phyloP scores from a whole-genome alignment of 2,113 vertebrate genomes.

The Megaceryle maxima region DNA sequence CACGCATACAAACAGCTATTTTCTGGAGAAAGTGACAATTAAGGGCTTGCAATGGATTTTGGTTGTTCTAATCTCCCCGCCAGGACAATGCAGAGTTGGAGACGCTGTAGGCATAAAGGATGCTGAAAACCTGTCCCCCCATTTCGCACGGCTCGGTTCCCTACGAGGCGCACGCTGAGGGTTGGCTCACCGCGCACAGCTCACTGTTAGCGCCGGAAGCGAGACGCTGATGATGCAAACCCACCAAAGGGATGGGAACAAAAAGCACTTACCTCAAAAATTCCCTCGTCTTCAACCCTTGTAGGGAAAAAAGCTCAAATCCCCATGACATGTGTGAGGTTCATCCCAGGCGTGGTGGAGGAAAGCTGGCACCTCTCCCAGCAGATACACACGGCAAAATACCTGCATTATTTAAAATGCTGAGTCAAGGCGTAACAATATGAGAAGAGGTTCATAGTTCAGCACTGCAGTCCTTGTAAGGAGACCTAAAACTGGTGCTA shows the following conservation, averaged over 20 bases:
- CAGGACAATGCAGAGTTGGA: neutral
- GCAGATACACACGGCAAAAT: neutral
- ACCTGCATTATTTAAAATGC: neutral
- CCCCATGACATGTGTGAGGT: accelerated
- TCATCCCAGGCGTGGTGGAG: neutral
- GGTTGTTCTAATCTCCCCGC: conserved; percentile 30
- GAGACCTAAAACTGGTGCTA: neutral
- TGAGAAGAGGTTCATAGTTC: neutral
- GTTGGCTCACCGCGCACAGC: accelerated
- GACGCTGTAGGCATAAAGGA: neutral
- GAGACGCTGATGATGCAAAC: neutral
- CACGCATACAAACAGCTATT: conserved; percentile 49
- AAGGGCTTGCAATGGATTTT: conserved; percentile 46
- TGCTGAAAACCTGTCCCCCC: neutral
- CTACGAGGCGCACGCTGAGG: accelerated
- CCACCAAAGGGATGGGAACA: accelerated
- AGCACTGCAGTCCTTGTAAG: neutral
- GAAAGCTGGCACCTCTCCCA: neutral
- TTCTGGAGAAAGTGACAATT: conserved; percentile 56
- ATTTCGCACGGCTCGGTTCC: accelerated
- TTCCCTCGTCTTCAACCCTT: neutral
- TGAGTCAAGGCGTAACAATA: neutral
- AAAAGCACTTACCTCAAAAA: accelerated
- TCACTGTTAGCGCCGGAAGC: accelerated
- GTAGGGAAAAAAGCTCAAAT: accelerated